Evolutionary conservation across 2,888 invertebrate genomes (phyloP).

Genomic region (Sesia bembeciformis): DNA sequence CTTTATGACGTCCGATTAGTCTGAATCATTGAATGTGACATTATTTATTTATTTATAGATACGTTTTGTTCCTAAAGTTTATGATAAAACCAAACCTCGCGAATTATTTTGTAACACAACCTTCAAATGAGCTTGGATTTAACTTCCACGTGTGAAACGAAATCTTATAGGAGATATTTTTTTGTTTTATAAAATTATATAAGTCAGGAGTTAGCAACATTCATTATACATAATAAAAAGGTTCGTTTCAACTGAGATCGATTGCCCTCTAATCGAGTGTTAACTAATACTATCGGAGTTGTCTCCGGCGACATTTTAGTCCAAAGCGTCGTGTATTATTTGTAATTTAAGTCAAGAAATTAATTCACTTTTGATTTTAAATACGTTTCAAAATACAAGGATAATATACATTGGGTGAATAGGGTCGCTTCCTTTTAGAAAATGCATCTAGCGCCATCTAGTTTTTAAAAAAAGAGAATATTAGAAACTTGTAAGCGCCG

Average conservation of each 20-base stretch:
- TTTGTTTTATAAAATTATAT: neutral
- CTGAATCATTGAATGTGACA: neutral
- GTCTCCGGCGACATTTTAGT: constrained; percentile 16
- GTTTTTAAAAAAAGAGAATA: too few relatives aligned
- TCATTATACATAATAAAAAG: constrained; percentile 7
- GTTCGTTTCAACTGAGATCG: constrained; percentile 45
- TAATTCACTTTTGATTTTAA: neutral
- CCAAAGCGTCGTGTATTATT: constrained; percentile 24
- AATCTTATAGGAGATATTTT: too few relatives aligned
- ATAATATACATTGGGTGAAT: too few relatives aligned
- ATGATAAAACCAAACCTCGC: constrained; percentile 36
- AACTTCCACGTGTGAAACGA: constrained; percentile 8
- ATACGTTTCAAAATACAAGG: too few relatives aligned
- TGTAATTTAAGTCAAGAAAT: constrained; percentile 23
- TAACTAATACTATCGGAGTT: constrained; percentile 41
- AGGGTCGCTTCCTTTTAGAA: too few relatives aligned
- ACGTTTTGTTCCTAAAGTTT: neutral
- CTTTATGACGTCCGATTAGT: neutral
- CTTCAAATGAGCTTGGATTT: constrained; percentile 51
- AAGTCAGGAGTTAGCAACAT: constrained; percentile 55
- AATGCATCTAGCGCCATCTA: too few relatives aligned
- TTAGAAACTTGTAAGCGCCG: too few relatives aligned
- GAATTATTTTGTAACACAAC: constrained; percentile 54
- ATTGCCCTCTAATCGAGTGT: constrained; percentile 41
- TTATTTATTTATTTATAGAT: neutral